Conservation (phyloP, 23 tunicate species). For the Botrylloides violaceus region DNA sequence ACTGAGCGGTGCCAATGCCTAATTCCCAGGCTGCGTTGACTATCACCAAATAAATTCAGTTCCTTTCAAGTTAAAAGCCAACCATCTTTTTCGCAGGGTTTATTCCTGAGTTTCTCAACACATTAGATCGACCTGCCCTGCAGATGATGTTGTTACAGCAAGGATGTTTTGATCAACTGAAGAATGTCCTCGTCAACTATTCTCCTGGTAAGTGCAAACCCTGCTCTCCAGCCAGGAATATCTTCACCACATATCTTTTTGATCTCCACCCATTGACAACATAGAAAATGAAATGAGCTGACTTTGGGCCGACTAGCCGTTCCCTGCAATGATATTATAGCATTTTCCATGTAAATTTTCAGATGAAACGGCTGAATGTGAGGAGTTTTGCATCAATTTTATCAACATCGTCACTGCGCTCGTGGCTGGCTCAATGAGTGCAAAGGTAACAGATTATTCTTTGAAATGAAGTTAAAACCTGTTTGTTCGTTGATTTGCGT, state of each 20-base stretch:
- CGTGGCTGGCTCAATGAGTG: slow-evolving; percentile 85
- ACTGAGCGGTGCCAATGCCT: no score
- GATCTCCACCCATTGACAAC: no score
- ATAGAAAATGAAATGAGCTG: no score
- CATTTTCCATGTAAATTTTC: no score
- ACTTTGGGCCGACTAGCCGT: no score
- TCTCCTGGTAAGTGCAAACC: slow-evolving; percentile 23
- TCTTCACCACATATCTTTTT: background rate
- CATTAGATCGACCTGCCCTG: slow-evolving; percentile 56
- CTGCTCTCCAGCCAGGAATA: background rate
- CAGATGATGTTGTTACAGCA: slow-evolving; percentile 76
- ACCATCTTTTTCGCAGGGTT: slow-evolving; percentile 52
- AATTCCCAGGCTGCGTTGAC: no score
- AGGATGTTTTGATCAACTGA: slow-evolving; percentile 69
- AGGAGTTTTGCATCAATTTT: slow-evolving; percentile 57
- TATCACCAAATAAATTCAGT: no score
- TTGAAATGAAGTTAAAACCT: no score
- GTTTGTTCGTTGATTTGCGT: background rate
- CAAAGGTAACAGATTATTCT: no score
- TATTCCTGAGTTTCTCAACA: slow-evolving; percentile 65
- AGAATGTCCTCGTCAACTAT: slow-evolving; percentile 53
- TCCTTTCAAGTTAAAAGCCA: no score
- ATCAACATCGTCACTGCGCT: slow-evolving; percentile 62
- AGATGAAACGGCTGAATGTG: slow-evolving; percentile 23
- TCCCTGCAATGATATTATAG: no score